A percentile compares a stretch with the other conserved stretches of the same genome.
Conservation (phyloP, 2,888 invertebrate species). For the Drosophila rellima region DNA sequence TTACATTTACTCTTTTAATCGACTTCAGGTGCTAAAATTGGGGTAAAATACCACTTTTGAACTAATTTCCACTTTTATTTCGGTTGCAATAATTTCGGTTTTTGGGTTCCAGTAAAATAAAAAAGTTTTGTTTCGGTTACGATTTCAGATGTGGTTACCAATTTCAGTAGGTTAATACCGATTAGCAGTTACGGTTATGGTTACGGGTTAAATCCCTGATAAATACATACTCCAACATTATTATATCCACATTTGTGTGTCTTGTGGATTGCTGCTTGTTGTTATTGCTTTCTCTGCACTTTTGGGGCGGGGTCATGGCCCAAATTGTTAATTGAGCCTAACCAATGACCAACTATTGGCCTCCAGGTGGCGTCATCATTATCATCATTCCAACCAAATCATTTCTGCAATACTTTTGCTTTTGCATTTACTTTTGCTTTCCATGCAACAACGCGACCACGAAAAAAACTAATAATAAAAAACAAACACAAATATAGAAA, state of each 20-base stretch:
- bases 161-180: too few species aligned
- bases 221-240: too few species aligned
- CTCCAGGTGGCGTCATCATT: conserved; percentile 52
- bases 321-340: conserved; percentile 67
- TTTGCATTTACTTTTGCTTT: conserved; percentile 39
- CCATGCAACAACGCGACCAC: conserved; percentile 29
- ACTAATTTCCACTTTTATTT: too few species aligned
- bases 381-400: conserved; percentile 19
- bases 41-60: too few species aligned
- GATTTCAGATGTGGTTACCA: too few species aligned
- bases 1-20: too few species aligned
- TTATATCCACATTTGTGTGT: background rate
- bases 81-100: too few species aligned
- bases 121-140: too few species aligned
- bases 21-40: too few species aligned
- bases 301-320: conserved; percentile 52
- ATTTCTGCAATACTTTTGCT: conserved; percentile 9
- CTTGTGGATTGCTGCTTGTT: conserved; percentile 27
- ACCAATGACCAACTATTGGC: conserved; percentile 56
- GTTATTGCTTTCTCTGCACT: conserved; percentile 44
- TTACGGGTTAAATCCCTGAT: too few species aligned
- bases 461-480: conserved; percentile 12
- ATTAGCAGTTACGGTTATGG: too few species aligned
- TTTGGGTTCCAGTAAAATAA: too few species aligned
- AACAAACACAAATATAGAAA: background rate